Evolutionary conservation across 2,797 vertebrate species (phyloP).

Genomic region (Chlorospingus semifuscus): DNA sequence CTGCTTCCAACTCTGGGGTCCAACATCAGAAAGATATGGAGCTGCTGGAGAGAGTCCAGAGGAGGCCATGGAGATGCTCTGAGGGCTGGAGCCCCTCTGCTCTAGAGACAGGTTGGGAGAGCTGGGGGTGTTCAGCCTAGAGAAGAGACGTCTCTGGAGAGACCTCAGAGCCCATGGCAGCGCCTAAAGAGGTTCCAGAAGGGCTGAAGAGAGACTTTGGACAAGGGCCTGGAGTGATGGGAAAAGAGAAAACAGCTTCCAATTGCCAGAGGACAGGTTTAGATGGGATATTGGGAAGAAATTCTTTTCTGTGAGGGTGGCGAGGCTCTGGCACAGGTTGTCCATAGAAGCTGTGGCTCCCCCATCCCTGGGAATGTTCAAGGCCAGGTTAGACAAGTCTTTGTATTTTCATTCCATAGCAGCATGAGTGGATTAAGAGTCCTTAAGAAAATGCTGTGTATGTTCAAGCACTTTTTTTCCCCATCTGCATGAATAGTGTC

Average conservation of each 20-base stretch:
- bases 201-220: not conserved
- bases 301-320: not conserved
- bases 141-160: fast-evolving
- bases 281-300: not conserved
- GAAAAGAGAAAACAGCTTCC: not conserved
- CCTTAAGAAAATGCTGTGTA: not conserved
- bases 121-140: not conserved
- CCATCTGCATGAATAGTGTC: not conserved
- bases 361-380: not conserved
- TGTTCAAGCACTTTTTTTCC: not conserved
- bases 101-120: not conserved
- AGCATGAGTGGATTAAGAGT: not conserved
- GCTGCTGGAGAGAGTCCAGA: fast-evolving
- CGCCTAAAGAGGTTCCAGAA: not conserved
- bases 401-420: not conserved
- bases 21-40: not conserved
- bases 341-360: not conserved
- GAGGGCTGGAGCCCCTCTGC: not conserved
- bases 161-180: not conserved
- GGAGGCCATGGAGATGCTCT: not conserved
- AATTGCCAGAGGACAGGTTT: not conserved
- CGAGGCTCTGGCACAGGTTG: not conserved
- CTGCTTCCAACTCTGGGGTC: not conserved
- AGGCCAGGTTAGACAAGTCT: not conserved
- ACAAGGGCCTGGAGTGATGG: not conserved